Percentiles rank a stretch among this genome's conserved stretches.
Conservation (phyloP, 2,888 invertebrate genomes). For the Phrixothrix hirtus region DNA sequence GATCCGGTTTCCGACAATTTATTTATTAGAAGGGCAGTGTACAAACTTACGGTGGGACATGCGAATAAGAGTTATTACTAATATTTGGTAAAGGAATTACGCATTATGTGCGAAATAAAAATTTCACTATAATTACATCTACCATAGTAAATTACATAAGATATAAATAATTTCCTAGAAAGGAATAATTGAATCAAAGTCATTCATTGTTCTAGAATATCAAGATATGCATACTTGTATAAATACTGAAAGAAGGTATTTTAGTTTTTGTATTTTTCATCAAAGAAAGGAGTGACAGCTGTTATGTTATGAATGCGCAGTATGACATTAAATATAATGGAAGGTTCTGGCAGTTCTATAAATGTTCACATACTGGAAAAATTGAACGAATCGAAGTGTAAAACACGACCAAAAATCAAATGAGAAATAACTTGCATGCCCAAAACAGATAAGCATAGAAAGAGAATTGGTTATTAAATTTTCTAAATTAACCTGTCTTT, state of each 20-base stretch:
- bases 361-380: slow-evolving; percentile 38
- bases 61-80: too few species aligned
- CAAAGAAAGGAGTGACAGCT: slow-evolving; percentile 18
- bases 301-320: slow-evolving; percentile 22
- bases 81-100: too few species aligned
- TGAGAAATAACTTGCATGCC: slow-evolving; percentile 32
- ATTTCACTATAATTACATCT: too few species aligned
- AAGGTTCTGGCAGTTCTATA: slow-evolving; percentile 33
- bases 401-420: slow-evolving; percentile 35
- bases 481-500: not conserved
- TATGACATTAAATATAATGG: slow-evolving; percentile 34
- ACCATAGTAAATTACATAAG: too few species aligned
- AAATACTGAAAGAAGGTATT: not conserved
- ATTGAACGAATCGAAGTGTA: slow-evolving; percentile 38
- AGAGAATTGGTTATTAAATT: slow-evolving; percentile 1
- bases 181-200: too few species aligned
- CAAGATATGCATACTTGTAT: too few species aligned
- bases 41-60: too few species aligned
- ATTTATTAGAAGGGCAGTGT: too few species aligned
- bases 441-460: slow-evolving; percentile 15
- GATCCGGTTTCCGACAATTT: too few species aligned
- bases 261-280: slow-evolving; percentile 17
- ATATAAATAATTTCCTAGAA: too few species aligned
- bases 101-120: too few species aligned
- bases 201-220: too few species aligned